Percentiles rank a stretch among this genome's conserved stretches.
phyloP scores from a whole-genome alignment of 2,113 vertebrate species.

The Mohoua ochrocephala region DNA sequence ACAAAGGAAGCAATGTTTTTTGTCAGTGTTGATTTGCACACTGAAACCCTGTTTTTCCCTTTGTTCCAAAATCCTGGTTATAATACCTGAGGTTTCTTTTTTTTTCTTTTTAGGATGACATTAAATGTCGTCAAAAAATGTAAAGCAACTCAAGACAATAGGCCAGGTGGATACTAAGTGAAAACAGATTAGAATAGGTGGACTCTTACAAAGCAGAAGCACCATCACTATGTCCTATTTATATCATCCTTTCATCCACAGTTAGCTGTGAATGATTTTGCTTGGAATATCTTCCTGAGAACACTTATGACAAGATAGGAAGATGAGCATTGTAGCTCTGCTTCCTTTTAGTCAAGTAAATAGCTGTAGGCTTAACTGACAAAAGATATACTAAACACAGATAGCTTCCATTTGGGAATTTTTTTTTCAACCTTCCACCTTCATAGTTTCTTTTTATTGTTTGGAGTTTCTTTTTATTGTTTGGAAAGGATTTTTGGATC shows the following conservation, averaged over 20 bases:
- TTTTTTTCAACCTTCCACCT: background rate
- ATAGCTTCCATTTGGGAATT: background rate
- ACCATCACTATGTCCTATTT: background rate
- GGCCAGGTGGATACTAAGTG: background rate
- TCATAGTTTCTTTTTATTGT: background rate
- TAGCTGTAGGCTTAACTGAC: background rate
- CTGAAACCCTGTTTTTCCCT: background rate
- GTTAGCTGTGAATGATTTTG: background rate
- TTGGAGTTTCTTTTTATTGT: background rate
- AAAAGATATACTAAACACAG: background rate
- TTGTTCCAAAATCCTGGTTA: background rate
- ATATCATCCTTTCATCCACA: background rate
- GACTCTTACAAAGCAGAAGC: background rate
- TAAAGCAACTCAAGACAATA: background rate
- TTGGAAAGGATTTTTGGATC: background rate
- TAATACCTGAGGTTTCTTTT: background rate
- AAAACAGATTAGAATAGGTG: background rate
- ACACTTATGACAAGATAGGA: background rate
- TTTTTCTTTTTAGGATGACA: background rate
- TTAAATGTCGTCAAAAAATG: background rate
- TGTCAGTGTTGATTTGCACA: background rate
- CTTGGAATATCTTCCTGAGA: constrained; percentile 17
- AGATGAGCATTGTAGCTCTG: background rate
- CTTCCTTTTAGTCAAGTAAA: constrained; percentile 6
- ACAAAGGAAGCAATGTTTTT: background rate